Conservation (phyloP, 1,140 invertebrate species). For the Cydia splendana region DNA sequence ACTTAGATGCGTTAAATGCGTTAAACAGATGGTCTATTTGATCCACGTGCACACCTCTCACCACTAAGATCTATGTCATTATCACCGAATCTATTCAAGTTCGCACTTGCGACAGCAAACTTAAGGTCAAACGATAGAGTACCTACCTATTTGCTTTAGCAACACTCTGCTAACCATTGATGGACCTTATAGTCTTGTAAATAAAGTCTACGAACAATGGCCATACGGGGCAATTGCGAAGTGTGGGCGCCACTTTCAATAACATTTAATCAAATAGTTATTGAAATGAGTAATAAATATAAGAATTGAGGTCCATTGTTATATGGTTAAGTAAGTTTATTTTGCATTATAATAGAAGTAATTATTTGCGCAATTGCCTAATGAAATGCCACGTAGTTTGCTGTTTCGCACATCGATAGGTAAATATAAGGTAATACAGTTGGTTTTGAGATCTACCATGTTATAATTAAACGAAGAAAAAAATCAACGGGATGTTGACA, state of each 20-base stretch:
- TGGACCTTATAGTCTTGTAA: too few species aligned
- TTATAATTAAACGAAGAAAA: too few species aligned
- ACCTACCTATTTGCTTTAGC: background rate
- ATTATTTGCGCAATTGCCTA: background rate
- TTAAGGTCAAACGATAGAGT: background rate
- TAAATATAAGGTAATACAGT: too few species aligned
- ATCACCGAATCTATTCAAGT: constrained; percentile 16
- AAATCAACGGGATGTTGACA: too few species aligned
- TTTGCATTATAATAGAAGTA: background rate
- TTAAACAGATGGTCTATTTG: too few species aligned
- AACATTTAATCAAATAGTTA: background rate
- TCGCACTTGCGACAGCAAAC: constrained; percentile 6
- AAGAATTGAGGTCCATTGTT: constrained; percentile 1
- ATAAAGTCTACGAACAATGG: too few species aligned
- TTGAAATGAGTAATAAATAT: constrained; percentile 12
- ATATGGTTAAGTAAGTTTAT: background rate
- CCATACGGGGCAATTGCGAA: background rate
- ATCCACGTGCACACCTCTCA: background rate
- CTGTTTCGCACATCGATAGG: too few species aligned
- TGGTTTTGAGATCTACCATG: too few species aligned
- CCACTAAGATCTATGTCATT: background rate
- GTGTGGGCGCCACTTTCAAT: constrained; percentile 6
- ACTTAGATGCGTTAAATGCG: too few species aligned
- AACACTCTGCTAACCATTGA: background rate
- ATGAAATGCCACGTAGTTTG: too few species aligned